These are phyloP conservation scores for Hypsopygia costalis DNA, from an alignment of 2,888 invertebrate species.

Conservation along the genomic window DNA sequence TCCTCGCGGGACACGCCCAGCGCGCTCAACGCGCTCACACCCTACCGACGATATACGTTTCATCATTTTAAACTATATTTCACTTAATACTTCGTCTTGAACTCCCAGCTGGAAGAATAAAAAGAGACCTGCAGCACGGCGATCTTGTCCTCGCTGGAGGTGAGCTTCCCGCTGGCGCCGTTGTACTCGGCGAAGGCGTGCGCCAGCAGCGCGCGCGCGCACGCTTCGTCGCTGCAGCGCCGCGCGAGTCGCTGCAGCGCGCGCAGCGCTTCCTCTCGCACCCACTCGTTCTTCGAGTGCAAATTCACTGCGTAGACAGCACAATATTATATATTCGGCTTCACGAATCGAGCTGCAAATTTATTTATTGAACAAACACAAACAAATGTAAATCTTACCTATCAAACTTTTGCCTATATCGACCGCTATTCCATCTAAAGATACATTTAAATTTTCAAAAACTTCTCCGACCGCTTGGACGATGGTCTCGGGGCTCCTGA, in stretches of 20 bases:
- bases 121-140: conserved; percentile 86
- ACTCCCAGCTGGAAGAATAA: too few species aligned
- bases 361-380: too few species aligned
- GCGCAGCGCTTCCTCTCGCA: conserved; percentile 86
- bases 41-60: too few species aligned
- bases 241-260: conserved; percentile 86
- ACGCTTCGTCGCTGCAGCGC: conserved; percentile 84
- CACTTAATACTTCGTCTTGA: too few species aligned
- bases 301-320: conserved; percentile 84
- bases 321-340: too few species aligned
- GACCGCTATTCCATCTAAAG: conserved; percentile 87
- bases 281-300: conserved; percentile 90
- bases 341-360: too few species aligned
- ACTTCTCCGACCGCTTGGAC: conserved; percentile 90
- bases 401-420: conserved; percentile 92
- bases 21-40: conserved; percentile 51
- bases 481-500: conserved; percentile 96
- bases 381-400: too few species aligned
- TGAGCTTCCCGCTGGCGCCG: conserved; percentile 95
- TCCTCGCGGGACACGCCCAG: conserved; percentile 83
- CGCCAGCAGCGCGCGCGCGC: conserved; percentile 83
- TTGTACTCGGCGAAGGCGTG: conserved; percentile 90
- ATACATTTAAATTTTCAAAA: conserved; percentile 84
- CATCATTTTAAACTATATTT: too few species aligned
- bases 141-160: conserved; percentile 92